Evolutionary conservation across 2,113 vertebrate genomes (phyloP).

Genomic region (Hemibagrus wyckioides): DNA sequence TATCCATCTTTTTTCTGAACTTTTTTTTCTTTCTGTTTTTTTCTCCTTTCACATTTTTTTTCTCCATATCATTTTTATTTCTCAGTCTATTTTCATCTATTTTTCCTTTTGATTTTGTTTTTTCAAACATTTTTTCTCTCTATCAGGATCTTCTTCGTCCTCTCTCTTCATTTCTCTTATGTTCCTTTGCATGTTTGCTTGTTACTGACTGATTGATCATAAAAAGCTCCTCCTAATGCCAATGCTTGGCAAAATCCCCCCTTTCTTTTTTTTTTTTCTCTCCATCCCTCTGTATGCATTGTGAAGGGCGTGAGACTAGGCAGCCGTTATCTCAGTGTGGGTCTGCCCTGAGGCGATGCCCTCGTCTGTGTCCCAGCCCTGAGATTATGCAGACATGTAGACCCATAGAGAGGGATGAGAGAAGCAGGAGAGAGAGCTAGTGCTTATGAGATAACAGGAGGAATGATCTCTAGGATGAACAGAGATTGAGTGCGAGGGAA

Average conservation of each 20-base stretch:
- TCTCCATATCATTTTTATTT: not conserved
- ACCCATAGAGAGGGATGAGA: slow-evolving; percentile 3
- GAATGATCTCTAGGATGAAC: slow-evolving; percentile 26
- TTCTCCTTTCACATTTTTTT: not conserved
- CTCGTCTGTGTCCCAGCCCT: slow-evolving; percentile 59
- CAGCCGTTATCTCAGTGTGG: slow-evolving; percentile 41
- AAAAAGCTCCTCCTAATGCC: not conserved
- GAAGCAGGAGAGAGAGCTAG: slow-evolving; percentile 30
- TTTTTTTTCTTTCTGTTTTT: not conserved
- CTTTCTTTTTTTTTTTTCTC: not conserved
- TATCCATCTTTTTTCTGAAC: not conserved
- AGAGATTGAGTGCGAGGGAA: not conserved
- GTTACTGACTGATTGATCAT: not conserved
- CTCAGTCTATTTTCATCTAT: not conserved
- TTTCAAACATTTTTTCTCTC: slow-evolving; percentile 5
- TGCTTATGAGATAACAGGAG: slow-evolving; percentile 24
- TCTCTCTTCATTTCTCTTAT: not conserved
- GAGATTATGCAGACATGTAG: slow-evolving; percentile 32
- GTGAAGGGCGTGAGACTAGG: slow-evolving; percentile 24
- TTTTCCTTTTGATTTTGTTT: not conserved
- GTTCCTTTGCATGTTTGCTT: not conserved
- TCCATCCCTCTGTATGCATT: not conserved
- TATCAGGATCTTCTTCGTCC: not conserved
- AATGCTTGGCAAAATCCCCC: not conserved
- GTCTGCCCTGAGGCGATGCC: slow-evolving; percentile 56